Percentiles rank a stretch among this genome's conserved stretches.
phyloP scores from a whole-genome alignment of 1,140 invertebrate species.

The Whitmania pigra region DNA sequence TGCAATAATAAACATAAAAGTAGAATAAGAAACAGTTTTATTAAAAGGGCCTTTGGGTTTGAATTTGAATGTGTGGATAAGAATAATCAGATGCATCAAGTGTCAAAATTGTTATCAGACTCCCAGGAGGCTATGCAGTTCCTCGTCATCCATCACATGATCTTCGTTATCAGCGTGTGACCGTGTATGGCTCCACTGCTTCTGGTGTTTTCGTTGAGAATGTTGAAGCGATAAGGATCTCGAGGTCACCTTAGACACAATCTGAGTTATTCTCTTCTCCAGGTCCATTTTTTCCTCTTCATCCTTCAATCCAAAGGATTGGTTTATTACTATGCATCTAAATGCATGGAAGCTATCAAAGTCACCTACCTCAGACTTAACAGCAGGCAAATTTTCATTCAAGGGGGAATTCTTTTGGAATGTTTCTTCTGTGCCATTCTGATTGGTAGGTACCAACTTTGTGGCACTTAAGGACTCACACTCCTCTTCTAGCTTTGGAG shows the following conservation, averaged over 20 bases:
- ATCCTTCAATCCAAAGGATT: neutral
- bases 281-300: conserved; percentile 19
- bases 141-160: conserved; percentile 24
- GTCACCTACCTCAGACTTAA: no score
- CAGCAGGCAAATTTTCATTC: no score
- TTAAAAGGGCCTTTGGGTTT: no score
- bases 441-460: no score
- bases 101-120: conserved; percentile 16
- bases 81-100: neutral
- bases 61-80: no score
- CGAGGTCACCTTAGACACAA: conserved; percentile 14
- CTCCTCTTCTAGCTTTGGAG: no score
- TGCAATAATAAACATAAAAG: no score
- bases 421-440: no score
- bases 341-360: neutral
- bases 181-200: conserved; percentile 8
- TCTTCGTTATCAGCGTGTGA: conserved; percentile 20
- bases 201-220: conserved; percentile 2
- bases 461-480: no score
- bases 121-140: conserved; percentile 23
- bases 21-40: no score
- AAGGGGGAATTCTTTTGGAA: no score
- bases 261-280: conserved; percentile 19
- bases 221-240: neutral
- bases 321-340: neutral